These are phyloP conservation scores for Panurus biarmicus DNA, from an alignment of 2,113 vertebrate species.

Conservation along the genomic window DNA sequence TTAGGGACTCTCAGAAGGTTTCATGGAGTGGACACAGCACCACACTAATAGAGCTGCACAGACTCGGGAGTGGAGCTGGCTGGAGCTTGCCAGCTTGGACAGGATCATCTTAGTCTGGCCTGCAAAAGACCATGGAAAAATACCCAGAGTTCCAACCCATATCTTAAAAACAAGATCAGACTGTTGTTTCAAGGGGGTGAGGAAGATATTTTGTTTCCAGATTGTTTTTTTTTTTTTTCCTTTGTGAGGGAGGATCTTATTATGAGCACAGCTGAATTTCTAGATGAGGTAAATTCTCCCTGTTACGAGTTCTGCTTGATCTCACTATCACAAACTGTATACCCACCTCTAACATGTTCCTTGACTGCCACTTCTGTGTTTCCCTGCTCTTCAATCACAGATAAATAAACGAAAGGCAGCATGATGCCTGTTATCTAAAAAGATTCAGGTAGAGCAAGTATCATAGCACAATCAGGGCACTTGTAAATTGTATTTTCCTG, in stretches of 20 bases:
- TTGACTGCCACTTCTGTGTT: constrained; percentile 26
- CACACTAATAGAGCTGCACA: background rate
- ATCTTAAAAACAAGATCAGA: background rate
- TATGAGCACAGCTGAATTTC: background rate
- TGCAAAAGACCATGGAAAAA: background rate
- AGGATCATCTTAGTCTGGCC: background rate
- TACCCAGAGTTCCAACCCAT: background rate
- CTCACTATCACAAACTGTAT: constrained; percentile 31
- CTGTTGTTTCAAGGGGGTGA: background rate
- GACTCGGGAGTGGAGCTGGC: background rate
- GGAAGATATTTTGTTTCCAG: background rate
- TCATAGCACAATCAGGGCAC: constrained; percentile 45
- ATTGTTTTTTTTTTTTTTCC: background rate
- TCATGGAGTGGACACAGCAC: background rate
- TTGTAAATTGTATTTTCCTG: constrained; percentile 57
- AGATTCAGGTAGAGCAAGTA: constrained; percentile 60
- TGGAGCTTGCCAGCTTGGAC: background rate
- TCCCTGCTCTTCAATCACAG: constrained; percentile 40
- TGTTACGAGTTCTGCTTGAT: constrained; percentile 36
- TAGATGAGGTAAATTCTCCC: constrained; percentile 11
- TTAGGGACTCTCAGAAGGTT: background rate
- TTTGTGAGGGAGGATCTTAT: background rate
- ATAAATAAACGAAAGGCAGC: constrained; percentile 56
- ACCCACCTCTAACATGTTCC: background rate
- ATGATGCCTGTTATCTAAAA: constrained; percentile 63